phyloP scores from a whole-genome alignment of 30 jellyfish, hydroid and myxozoan species.

The Phacellophora camtschatica region DNA sequence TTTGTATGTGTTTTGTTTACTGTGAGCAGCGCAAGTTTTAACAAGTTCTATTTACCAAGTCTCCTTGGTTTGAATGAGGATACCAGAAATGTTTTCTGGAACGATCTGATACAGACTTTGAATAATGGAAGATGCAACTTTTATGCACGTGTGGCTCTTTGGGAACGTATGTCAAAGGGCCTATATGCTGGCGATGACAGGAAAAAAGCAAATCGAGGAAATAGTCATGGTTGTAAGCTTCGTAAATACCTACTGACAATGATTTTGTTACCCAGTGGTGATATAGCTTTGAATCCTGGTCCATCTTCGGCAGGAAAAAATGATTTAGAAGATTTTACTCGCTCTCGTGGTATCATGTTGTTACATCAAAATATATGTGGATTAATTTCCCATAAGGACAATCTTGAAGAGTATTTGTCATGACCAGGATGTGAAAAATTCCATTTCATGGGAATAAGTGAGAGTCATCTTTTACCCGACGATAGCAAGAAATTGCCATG shows the following conservation, averaged over 20 bases:
- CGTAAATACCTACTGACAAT: conserved; percentile 27
- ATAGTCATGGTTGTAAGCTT: conserved; percentile 37
- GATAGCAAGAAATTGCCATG: conserved; percentile 22
- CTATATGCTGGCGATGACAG: conserved; percentile 37
- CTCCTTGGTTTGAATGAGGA: conserved; percentile 40
- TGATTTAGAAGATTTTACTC: conserved; percentile 9
- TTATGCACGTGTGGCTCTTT: conserved; percentile 40
- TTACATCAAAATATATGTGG: conserved; percentile 42
- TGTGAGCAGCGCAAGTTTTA: conserved; percentile 21
- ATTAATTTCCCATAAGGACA: conserved; percentile 1
- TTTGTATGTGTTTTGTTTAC: conserved; percentile 14
- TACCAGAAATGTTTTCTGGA: conserved; percentile 25
- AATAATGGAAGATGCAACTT: conserved; percentile 30
- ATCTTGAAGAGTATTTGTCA: conserved; percentile 49
- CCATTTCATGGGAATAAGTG: conserved; percentile 52
- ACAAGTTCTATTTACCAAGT: conserved; percentile 49
- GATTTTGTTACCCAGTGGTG: conserved; percentile 25
- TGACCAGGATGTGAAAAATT: conserved; percentile 16
- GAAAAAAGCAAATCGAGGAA: conserved; percentile 7
- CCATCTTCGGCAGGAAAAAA: conserved; percentile 33
- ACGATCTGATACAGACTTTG: conserved; percentile 42
- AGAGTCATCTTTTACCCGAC: conserved; percentile 54
- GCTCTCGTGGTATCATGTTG: conserved; percentile 50
- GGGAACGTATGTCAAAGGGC: conserved; percentile 45
- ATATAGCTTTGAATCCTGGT: conserved; percentile 48